Percentiles rank a stretch among this genome's conserved stretches.
Conservation (phyloP, 2,113 vertebrate genomes). For the Vulpes ferrilata region DNA sequence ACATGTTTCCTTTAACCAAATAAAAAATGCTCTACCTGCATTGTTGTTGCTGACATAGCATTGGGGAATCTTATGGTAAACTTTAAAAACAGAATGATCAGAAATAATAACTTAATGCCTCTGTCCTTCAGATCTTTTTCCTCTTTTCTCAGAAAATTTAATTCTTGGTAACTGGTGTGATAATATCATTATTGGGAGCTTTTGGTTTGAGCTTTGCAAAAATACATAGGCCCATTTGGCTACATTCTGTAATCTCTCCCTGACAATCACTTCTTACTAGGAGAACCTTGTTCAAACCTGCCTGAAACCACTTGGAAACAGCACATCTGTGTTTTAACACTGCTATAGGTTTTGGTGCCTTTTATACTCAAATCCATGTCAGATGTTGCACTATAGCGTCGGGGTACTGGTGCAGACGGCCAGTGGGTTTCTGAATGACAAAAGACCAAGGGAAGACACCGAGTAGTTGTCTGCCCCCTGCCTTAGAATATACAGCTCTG, state of each 20-base stretch:
- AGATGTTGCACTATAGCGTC: constrained; percentile 58
- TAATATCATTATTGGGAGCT: constrained; percentile 31
- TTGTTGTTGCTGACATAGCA: not conserved
- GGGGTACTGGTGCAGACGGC: not conserved
- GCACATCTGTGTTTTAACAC: not conserved
- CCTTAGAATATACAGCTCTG: not conserved
- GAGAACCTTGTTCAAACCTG: constrained; percentile 7
- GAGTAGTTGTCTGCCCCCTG: not conserved
- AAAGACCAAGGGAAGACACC: constrained; percentile 56
- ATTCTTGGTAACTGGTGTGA: constrained; percentile 21
- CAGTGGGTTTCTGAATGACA: not conserved
- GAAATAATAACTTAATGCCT: not conserved
- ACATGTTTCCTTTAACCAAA: not conserved
- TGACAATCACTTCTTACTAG: not conserved
- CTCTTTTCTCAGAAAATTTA: constrained; percentile 42
- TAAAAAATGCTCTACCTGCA: not conserved
- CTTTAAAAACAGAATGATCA: not conserved
- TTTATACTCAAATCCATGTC: not conserved
- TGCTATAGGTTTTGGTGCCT: not conserved
- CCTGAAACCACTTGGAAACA: not conserved
- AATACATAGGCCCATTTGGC: not conserved
- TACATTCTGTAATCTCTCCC: not conserved
- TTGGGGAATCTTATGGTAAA: not conserved
- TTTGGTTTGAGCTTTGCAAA: constrained; percentile 46
- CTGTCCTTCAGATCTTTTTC: not conserved